Evolutionary conservation across 1,140 invertebrate species (phyloP).

Genomic region (Zelostemma sp.): DNA sequence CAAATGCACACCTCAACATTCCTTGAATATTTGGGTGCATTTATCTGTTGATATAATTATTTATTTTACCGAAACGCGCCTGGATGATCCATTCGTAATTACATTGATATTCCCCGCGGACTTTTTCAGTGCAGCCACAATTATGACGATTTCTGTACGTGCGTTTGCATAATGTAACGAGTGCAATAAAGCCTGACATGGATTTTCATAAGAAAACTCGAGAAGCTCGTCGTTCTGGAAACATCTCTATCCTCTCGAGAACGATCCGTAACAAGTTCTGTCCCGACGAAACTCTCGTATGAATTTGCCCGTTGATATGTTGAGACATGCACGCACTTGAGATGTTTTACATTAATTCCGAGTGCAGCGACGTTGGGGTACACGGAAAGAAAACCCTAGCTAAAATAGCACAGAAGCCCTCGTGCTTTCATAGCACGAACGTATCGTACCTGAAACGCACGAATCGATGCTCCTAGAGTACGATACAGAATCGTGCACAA

Average conservation of each 20-base stretch:
- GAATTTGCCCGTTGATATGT: slow-evolving; percentile 18
- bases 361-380: slow-evolving; percentile 14
- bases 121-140: not conserved
- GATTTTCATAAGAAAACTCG: slow-evolving; percentile 16
- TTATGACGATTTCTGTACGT: slow-evolving; percentile 26
- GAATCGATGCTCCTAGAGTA: too few relatives aligned
- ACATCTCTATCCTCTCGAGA: not conserved
- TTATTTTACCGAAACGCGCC: too few relatives aligned
- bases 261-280: slow-evolving; percentile 9
- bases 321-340: slow-evolving; percentile 26
- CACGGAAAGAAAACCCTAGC: too few relatives aligned
- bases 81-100: too few relatives aligned
- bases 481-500: too few relatives aligned
- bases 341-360: slow-evolving; percentile 36
- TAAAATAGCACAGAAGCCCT: too few relatives aligned
- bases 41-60: too few relatives aligned
- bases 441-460: too few relatives aligned
- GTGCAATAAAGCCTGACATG: slow-evolving; percentile 12
- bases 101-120: too few relatives aligned
- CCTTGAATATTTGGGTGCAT: too few relatives aligned
- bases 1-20: too few relatives aligned
- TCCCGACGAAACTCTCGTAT: slow-evolving; percentile 10
- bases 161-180: slow-evolving; percentile 31
- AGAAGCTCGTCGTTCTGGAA: slow-evolving; percentile 1
- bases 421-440: too few relatives aligned